phyloP scores from a whole-genome alignment of 2,113 vertebrate genomes.

The Bubo bubo region DNA sequence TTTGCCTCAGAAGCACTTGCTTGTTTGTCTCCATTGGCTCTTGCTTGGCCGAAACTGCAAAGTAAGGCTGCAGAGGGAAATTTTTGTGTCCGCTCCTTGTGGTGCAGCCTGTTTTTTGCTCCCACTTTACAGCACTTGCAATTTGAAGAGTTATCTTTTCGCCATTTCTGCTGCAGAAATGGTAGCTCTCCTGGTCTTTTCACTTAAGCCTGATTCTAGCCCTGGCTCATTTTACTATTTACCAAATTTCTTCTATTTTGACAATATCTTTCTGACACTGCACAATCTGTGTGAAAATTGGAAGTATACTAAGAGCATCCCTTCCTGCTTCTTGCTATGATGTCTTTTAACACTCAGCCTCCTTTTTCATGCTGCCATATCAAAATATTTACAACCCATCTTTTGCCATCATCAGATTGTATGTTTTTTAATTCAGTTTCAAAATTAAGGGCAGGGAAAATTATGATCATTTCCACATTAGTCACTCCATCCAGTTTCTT shows the following conservation, averaged over 20 bases:
- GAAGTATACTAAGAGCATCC: not conserved
- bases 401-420: conserved; percentile 37
- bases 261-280: not conserved
- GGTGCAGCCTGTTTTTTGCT: not conserved
- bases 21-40: not conserved
- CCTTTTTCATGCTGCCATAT: not conserved
- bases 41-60: not conserved
- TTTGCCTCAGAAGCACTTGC: not conserved
- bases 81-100: not conserved
- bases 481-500: conserved; percentile 48
- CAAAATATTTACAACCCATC: conserved; percentile 59
- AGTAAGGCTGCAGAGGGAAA: not conserved
- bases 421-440: conserved; percentile 43
- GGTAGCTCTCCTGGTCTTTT: not conserved
- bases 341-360: conserved; percentile 15
- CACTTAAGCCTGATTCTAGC: not conserved
- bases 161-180: not conserved
- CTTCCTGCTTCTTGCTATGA: not conserved
- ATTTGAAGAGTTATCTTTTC: not conserved
- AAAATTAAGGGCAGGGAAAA: conserved; percentile 57
- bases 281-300: not conserved
- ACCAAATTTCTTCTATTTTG: not conserved
- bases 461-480: conserved; percentile 53
- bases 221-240: not conserved
- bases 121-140: not conserved